Evolutionary conservation across 2,113 vertebrate species (phyloP).

Genomic region (Opisthocomus hoazin): DNA sequence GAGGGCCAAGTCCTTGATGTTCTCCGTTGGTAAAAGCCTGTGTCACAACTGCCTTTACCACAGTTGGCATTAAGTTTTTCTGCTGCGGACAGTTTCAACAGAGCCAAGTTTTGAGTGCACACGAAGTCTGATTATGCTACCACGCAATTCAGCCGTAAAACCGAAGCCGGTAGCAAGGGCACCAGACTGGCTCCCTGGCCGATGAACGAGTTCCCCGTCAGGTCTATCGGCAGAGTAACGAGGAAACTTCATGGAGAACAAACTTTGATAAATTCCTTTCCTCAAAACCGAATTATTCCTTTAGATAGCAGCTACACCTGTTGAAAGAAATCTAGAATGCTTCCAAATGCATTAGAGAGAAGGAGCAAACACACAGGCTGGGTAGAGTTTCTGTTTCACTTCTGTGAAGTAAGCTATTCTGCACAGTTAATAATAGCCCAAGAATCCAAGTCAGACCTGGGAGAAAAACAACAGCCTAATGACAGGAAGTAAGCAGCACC

Average conservation of each 20-base stretch:
- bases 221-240: neutral
- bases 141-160: neutral
- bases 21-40: neutral
- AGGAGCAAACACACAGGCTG: neutral
- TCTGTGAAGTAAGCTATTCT: neutral
- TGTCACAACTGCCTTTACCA: neutral
- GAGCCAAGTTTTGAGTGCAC: neutral
- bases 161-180: neutral
- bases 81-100: neutral
- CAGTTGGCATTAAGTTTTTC: neutral
- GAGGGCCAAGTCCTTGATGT: neutral
- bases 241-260: neutral
- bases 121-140: neutral
- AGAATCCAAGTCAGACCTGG: neutral
- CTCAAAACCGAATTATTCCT: neutral
- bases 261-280: neutral
- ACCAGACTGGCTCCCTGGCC: neutral
- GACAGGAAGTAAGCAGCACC: neutral
- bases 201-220: accelerated
- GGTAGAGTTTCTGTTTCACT: neutral
- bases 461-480: neutral
- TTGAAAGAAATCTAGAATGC: neutral
- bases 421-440: neutral
- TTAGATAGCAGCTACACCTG: neutral
- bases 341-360: neutral